Conservation (phyloP, 2,888 invertebrate genomes). For the Rhorus exstirpatorius region DNA sequence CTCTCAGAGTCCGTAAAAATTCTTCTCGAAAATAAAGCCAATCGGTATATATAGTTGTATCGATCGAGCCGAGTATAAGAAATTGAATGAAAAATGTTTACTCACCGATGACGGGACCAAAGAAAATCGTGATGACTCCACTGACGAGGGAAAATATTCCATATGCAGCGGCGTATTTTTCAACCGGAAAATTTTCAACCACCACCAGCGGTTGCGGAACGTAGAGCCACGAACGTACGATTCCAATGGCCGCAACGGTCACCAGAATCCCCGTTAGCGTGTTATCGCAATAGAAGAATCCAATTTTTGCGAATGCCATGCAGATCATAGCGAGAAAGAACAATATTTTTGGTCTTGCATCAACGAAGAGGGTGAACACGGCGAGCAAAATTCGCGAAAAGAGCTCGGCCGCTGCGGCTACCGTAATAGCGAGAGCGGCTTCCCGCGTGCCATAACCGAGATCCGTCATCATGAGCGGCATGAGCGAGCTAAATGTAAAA, state of each 20-base stretch:
- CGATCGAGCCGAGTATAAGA: too few relatives aligned
- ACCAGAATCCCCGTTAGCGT: conserved; percentile 88
- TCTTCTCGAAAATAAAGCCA: too few relatives aligned
- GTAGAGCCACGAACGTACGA: conserved; percentile 90
- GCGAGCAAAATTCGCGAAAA: conserved; percentile 89
- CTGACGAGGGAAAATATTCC: conserved; percentile 91
- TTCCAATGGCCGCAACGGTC: conserved; percentile 89
- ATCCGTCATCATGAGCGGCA: conserved; percentile 89
- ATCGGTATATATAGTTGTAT: too few relatives aligned
- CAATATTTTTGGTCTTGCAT: conserved; percentile 89
- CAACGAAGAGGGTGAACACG: conserved; percentile 88
- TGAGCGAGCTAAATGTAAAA: conserved; percentile 90
- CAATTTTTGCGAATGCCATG: conserved; percentile 90
- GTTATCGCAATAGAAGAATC: conserved; percentile 88
- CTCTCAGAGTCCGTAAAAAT: too few relatives aligned
- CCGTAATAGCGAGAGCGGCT: conserved; percentile 90
- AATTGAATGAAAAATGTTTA: too few relatives aligned
- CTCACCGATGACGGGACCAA: conserved; percentile 90
- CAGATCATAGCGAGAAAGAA: conserved; percentile 90
- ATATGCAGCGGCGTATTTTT: conserved; percentile 91
- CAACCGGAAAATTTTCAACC: conserved; percentile 89
- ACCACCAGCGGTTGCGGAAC: conserved; percentile 91
- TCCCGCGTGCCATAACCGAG: conserved; percentile 88
- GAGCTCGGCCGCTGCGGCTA: conserved; percentile 90
- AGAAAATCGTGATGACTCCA: conserved; percentile 89